Evolutionary conservation across 2,113 vertebrate genomes (phyloP).

Genomic region (Gallinago media): DNA sequence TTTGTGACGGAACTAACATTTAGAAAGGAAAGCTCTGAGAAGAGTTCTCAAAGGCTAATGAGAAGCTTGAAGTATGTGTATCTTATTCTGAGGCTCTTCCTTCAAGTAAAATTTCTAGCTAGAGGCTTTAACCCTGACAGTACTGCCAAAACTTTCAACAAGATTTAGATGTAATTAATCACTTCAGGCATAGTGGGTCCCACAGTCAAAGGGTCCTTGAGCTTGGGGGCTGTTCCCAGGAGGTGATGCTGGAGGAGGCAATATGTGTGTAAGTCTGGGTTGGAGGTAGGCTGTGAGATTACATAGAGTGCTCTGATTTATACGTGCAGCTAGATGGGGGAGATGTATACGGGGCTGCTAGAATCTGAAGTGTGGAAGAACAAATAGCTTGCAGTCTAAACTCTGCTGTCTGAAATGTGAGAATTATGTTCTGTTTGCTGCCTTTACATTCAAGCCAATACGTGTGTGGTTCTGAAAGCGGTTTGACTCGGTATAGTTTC

Average conservation of each 20-base stretch:
- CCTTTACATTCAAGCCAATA: neutral
- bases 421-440: neutral
- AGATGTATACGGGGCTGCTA: neutral
- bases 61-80: neutral
- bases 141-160: neutral
- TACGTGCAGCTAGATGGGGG: neutral
- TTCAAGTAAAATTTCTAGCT: neutral
- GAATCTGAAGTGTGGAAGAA: neutral
- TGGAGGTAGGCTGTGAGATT: neutral
- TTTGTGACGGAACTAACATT: neutral
- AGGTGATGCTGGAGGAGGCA: neutral
- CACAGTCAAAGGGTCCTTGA: neutral
- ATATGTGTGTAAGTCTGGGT: neutral
- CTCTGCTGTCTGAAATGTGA: neutral
- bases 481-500: neutral
- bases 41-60: neutral
- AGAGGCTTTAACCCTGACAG: neutral
- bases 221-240: neutral
- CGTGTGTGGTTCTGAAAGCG: neutral
- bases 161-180: neutral
- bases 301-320: rapidly evolving
- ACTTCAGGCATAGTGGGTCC: neutral
- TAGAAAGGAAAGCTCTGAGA: neutral
- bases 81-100: neutral
- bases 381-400: neutral